Conservation (phyloP, 1,140 invertebrate species). For the Andrena cerasifolii region DNA sequence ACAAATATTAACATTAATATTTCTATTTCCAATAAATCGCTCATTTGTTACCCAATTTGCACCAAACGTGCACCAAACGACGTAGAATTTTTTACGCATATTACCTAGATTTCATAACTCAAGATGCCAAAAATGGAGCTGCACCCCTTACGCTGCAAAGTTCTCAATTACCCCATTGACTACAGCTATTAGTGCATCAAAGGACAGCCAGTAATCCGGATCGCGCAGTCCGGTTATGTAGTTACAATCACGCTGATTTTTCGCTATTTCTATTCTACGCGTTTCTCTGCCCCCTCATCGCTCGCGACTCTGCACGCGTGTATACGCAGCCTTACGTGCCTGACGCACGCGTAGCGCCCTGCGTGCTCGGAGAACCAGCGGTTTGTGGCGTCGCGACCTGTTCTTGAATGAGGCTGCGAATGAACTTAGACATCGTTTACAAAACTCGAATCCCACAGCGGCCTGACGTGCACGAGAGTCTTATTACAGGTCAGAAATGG, state of each 20-base stretch:
- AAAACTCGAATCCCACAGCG: conserved; percentile 52
- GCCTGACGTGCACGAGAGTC: conserved; percentile 22
- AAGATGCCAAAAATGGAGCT: too few relatives aligned
- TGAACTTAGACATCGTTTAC: conserved; percentile 57
- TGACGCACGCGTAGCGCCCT: background rate
- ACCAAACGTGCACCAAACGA: too few relatives aligned
- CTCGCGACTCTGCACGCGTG: conserved; percentile 11
- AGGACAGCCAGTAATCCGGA: conserved; percentile 8
- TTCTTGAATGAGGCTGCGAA: conserved; percentile 66
- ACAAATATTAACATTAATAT: too few relatives aligned
- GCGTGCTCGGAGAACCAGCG: conserved; percentile 43
- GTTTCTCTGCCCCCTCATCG: conserved; percentile 29
- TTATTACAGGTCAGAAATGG: conserved; percentile 19
- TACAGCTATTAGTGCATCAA: too few relatives aligned
- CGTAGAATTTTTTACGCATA: too few relatives aligned
- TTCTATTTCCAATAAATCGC: too few relatives aligned
- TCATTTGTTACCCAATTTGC: too few relatives aligned
- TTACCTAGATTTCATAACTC: too few relatives aligned
- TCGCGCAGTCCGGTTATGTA: conserved; percentile 14
- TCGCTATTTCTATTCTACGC: conserved; percentile 46
- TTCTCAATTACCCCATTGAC: too few relatives aligned
- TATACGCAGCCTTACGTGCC: too few relatives aligned
- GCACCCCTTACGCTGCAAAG: too few relatives aligned
- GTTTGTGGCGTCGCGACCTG: conserved; percentile 63
- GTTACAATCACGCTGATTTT: conserved; percentile 16